Evolutionary conservation across 2,888 invertebrate genomes (phyloP).

Genomic region (Meiosimyza decipiens): DNA sequence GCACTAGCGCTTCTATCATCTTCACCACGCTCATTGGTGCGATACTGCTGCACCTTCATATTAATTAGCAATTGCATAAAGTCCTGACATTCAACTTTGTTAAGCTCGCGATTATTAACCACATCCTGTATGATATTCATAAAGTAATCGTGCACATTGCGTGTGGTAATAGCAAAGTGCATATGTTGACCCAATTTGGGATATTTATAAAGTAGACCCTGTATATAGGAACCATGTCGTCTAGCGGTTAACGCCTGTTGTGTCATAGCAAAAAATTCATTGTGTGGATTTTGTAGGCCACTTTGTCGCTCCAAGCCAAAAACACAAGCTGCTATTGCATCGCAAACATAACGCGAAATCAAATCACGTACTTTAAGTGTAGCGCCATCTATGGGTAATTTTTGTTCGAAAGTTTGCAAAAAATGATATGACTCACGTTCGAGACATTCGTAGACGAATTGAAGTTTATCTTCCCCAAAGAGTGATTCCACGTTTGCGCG

Average conservation of each 20-base stretch:
- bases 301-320: constrained; percentile 51
- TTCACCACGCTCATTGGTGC: constrained; percentile 52
- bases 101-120: constrained; percentile 46
- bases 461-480: constrained; percentile 61
- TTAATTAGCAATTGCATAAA: constrained; percentile 72
- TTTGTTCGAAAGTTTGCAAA: constrained; percentile 48
- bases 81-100: constrained; percentile 62
- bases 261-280: constrained; percentile 58
- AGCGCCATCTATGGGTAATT: constrained; percentile 60
- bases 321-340: constrained; percentile 54
- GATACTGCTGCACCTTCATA: constrained; percentile 63
- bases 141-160: constrained; percentile 55
- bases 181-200: constrained; percentile 55
- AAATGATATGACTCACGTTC: constrained; percentile 50
- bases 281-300: constrained; percentile 45
- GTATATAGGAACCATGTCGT: constrained; percentile 52
- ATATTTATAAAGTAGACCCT: constrained; percentile 53
- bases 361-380: constrained; percentile 54
- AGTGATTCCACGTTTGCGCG: constrained; percentile 64
- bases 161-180: constrained; percentile 50
- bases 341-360: constrained; percentile 56
- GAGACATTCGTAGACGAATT: constrained; percentile 54
- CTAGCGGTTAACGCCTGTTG: constrained; percentile 52
- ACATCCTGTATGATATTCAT: constrained; percentile 50
- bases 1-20: constrained; percentile 53